Base-by-base conservation (phyloP, 2,113 vertebrate genomes). In the Hypomesus transpacificus region DNA sequence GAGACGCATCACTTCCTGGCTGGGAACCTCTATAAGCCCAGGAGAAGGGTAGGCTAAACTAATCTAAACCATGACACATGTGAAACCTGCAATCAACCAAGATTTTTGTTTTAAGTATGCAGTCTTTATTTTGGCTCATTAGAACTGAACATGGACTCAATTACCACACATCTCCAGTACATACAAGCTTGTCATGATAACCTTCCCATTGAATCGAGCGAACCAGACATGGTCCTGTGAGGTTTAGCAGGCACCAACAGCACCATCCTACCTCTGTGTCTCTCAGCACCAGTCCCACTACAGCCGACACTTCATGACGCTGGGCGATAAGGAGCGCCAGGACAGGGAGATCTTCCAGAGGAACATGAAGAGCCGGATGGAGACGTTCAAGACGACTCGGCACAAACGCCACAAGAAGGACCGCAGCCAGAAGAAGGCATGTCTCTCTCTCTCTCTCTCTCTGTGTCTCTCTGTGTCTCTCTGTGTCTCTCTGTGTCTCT, bases 271-370 rank as follows among this genome's bases (percentile, higher is more conserved):
- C 20, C 31, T 9, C 17, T 51, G 58, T 79, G 28, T 64, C 3
- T 62, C 22, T 67, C 88, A 98, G 96, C 96, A 97, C 77, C 96
- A 97, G 87, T 93, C 95, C 76, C 95, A 95, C 91, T 98, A 97
- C 87, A 96, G 96, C 85, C 95, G 95, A 51, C 96, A 98, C 91
- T 98, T 97, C 90, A 96, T 98, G 92, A 89, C 93, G 46, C 90
- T 93, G 82, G 94, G 94, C 13, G 94, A 94, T 20, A 93, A 95
- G 87, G 95, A 96, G 80, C 93, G 96, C 8, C 96, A 98, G 89
- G 96, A 98, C 75, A 92, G 96, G 57, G 96, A 98, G 85, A 91
- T 98, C 80, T 98, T 98, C 85, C 94, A 97, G 87, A 94, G 96
- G 88, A 98, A 98, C 91, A 98, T 98, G 96, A 97, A 90, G 89